Evolutionary conservation across 2,888 invertebrate species (phyloP).

Genomic region (Eumacrocentrus americanus): DNA sequence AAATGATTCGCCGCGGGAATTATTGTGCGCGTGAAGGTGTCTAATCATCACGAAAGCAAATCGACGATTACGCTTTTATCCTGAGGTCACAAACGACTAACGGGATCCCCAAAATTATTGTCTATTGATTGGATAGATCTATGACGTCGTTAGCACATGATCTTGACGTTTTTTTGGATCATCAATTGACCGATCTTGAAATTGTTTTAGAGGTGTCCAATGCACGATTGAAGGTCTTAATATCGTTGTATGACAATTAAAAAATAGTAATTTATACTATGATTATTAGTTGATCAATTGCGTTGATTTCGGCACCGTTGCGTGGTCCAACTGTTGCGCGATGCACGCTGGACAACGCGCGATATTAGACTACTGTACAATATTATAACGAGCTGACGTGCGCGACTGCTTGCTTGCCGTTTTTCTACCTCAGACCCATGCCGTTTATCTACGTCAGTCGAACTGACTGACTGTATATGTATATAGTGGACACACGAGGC

Average conservation of each 20-base stretch:
- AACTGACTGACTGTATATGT: background rate
- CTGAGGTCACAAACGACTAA: background rate
- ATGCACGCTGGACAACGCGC: conserved; percentile 3
- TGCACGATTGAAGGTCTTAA: too few species aligned
- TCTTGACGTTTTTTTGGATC: background rate
- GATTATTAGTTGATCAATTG: too few species aligned
- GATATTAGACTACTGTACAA: conserved; percentile 21
- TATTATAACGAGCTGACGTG: background rate
- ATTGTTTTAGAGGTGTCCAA: too few species aligned
- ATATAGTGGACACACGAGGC: background rate
- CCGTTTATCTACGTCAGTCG: conserved; percentile 17
- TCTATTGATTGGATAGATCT: background rate
- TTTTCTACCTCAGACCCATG: background rate
- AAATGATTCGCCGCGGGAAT: conserved; percentile 16
- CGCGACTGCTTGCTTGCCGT: background rate
- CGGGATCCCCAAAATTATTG: background rate
- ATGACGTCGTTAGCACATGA: background rate
- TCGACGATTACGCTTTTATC: background rate
- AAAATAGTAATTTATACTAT: too few species aligned
- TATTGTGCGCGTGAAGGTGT: background rate
- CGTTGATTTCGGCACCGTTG: background rate
- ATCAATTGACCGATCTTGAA: too few species aligned
- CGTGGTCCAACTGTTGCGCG: background rate
- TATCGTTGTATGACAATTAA: too few species aligned
- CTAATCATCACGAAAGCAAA: background rate